Evolutionary conservation across 2,888 invertebrate species (phyloP), one percentile per base, ranked within the genome.

Genomic region (Eueremaeus valkanovi): DNA sequence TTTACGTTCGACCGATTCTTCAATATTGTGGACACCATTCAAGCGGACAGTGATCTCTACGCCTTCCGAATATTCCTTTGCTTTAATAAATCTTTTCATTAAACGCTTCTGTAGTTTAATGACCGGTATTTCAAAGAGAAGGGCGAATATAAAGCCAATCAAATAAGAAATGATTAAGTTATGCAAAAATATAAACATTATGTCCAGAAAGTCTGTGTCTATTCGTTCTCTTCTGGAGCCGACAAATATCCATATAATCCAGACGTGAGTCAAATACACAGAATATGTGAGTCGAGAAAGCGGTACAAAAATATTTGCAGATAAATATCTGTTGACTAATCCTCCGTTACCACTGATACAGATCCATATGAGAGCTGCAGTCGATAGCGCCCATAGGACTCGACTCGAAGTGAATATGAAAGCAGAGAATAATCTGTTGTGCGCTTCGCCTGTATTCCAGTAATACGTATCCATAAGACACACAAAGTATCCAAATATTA

Each of bases 271-370:
- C 24, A 78, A 58, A 49, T 78, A 78, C 1, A 75, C 75, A 13
- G 72, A 33, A 27, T 42, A 78, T 6, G 78, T 77, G 21, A 75
- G 33, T 49, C 75, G 40, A 18, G 75, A 70, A 0, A 78, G 51
- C 1, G 77, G 76, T 51, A 55, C 55, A 31, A 75, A 75, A 5
- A 42, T 45, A 8, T 42, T 33, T 16, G 31, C 73, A 16, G 70
- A 73, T 40, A 78, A 36, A 9, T 77, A 68, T 8, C 36, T 31
- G 18, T 75, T 70, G 21, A 78, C 31, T 21, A 29, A 36, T 3
- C 76, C 75, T n/a, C 76, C 76, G 33, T 72, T 45, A 27, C 76
- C 76, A 11, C 40, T 72, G 2, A 73, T 55, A 18, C 76, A 76
- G n/a, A 66, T 40, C 72, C 40, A 75, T 27, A 76, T 73, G 8